Conservation (phyloP, 2,113 vertebrate species). For the Thermophis baileyi region DNA sequence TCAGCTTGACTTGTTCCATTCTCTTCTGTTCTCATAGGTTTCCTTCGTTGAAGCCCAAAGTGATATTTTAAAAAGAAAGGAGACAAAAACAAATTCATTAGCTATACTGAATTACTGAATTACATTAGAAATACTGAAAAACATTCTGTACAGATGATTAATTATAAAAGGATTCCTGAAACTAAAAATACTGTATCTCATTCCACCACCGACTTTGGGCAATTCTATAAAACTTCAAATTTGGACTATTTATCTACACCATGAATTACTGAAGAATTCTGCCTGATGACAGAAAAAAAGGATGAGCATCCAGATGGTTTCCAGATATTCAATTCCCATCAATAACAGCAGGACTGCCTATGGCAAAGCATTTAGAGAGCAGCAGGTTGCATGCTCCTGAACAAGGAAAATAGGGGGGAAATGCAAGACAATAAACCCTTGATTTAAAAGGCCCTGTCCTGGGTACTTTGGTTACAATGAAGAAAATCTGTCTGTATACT, state of each 20-base stretch:
- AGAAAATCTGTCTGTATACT: neutral
- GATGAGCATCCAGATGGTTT: neutral
- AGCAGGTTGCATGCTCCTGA: neutral
- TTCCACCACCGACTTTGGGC: neutral
- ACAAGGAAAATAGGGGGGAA: neutral
- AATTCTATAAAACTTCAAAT: neutral
- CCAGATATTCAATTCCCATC: neutral
- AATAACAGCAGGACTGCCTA: neutral
- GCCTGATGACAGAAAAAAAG: neutral
- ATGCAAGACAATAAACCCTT: neutral
- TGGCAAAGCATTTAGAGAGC: neutral
- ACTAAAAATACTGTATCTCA: neutral
- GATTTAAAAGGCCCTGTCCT: neutral
- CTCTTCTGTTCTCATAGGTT: conserved; percentile 95
- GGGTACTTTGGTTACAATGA: neutral
- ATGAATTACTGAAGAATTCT: neutral
- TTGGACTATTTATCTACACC: neutral
- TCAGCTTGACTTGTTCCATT: conserved; percentile 91
- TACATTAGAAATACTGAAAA: neutral
- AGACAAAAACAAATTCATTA: conserved; percentile 47
- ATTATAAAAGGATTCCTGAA: neutral
- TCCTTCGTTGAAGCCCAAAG: conserved; percentile 71
- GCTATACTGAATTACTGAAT: neutral
- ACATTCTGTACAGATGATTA: neutral
- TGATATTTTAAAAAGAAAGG: conserved; percentile 30